phyloP scores from a whole-genome alignment of 2,797 vertebrate species.

The Acrossocheilus wenchowensis region DNA sequence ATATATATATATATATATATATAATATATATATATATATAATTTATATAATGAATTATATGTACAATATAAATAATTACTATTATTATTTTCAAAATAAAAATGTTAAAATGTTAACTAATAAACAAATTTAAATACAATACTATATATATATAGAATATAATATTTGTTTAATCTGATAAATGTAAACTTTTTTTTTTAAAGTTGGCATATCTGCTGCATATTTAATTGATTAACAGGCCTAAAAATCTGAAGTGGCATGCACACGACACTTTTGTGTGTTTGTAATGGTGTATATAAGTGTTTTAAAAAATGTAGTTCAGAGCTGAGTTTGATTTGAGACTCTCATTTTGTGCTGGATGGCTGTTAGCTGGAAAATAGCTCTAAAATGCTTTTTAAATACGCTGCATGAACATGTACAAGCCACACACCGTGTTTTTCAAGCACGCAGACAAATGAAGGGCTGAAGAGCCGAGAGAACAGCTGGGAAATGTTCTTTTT shows the following conservation, averaged over 20 bases:
- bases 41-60: no score
- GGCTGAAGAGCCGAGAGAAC: conserved; percentile 44
- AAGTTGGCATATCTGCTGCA: not conserved
- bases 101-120: no score
- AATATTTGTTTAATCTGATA: not conserved
- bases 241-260: not conserved
- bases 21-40: no score
- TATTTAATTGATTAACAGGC: not conserved
- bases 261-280: not conserved
- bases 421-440: conserved; percentile 45
- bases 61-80: not conserved
- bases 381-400: conserved; percentile 1
- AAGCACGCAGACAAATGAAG: conserved; percentile 54
- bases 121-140: no score
- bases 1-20: not conserved
- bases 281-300: not conserved
- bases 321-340: conserved; percentile 1
- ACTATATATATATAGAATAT: no score
- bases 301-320: conserved; percentile 17
- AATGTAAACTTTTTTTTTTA: not conserved
- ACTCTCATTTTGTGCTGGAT: conserved; percentile 32
- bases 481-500: conserved; percentile 59
- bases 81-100: not conserved
- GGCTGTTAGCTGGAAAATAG: conserved; percentile 16
- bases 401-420: conserved; percentile 40